Evolutionary conservation across 2,888 invertebrate genomes (phyloP), one percentile per base, ranked within the genome.

Genomic region (Neuroscelio doddi): DNA sequence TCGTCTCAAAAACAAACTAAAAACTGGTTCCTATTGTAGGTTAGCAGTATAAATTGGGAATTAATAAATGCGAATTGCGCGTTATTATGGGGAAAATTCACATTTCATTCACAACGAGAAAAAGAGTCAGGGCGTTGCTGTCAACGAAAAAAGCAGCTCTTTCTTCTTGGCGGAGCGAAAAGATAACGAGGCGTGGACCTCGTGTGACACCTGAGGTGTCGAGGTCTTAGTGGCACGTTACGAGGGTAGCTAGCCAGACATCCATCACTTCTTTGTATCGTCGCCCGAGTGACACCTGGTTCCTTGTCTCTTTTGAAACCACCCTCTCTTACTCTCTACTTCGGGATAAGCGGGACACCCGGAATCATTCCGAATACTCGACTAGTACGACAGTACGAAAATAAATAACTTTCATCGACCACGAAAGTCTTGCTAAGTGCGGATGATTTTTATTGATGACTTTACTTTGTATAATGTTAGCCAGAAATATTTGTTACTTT

Each of bases 261-360:
- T 82, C 80, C 83, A 81, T 82, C 82, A 82, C 73, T 71, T 76
- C 79, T 77, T 80, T 76, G 74, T 77, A 74, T 74, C 73, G 57
- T 70, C 66, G 62, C 63, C 68, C 68, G 71, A 75, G 77, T 79
- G 78, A 79, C 81, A 81, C 80, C 80, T 80, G 80, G 79, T 77
- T 73, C 74, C 76, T 74, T 75, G 68, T 63, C 50, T 59, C 67
- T 67, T 67, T 68, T 64, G 62, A 59, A 56, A 50, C 51, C 59
- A 53, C 66, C 62, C 64, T 56, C 68, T 53, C 57, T 49, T 55
- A 44, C 58, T 24, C 68, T 51, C 45, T 42, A 32, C 58, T 45
- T 63, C 70, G 65, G 24, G 7, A 44, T 10, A 56, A 45, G 56
- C 32, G 38, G 63, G 58, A 62, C 64, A 64, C 29, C 70, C 69